A percentile compares a stretch with the other conserved stretches of the same genome.
Evolutionary conservation across 2,888 invertebrate species (phyloP).

Genomic region (Argynnis bischoffii): DNA sequence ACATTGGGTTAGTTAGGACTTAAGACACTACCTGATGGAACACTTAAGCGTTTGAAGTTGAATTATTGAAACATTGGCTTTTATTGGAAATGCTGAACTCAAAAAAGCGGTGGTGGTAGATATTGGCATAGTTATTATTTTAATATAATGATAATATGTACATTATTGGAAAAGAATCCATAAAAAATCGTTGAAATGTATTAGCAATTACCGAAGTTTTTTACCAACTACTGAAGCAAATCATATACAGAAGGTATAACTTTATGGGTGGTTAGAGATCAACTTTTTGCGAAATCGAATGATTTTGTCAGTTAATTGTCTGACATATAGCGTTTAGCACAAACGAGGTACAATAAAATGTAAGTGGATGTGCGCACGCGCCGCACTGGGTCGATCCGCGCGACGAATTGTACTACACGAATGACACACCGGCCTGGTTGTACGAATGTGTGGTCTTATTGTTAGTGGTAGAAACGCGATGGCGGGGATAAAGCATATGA

Average conservation of each 20-base stretch:
- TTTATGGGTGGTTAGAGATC: conserved; percentile 17
- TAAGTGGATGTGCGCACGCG: conserved; percentile 52
- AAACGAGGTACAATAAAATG: conserved; percentile 38
- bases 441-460: conserved; percentile 12
- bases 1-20: too few relatives aligned
- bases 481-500: background rate
- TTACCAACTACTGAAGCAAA: too few relatives aligned
- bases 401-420: conserved; percentile 66
- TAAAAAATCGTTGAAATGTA: too few relatives aligned
- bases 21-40: too few relatives aligned
- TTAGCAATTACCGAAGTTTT: too few relatives aligned
- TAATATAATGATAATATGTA: too few relatives aligned
- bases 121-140: too few relatives aligned
- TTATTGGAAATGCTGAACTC: too few relatives aligned
- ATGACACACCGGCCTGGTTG: conserved; percentile 56
- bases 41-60: too few relatives aligned
- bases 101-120: too few relatives aligned
- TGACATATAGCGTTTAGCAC: conserved; percentile 25
- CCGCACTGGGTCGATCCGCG: conserved; percentile 63
- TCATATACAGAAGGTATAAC: conserved; percentile 11
- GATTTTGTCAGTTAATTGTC: conserved; percentile 28
- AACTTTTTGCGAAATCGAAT: conserved; percentile 7
- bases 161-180: background rate
- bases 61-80: too few relatives aligned
- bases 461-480: conserved; percentile 23